A percentile compares a stretch with the other conserved stretches of the same genome.
phyloP scores from a whole-genome alignment of 1,140 invertebrate genomes.

The Orchesella cincta region DNA sequence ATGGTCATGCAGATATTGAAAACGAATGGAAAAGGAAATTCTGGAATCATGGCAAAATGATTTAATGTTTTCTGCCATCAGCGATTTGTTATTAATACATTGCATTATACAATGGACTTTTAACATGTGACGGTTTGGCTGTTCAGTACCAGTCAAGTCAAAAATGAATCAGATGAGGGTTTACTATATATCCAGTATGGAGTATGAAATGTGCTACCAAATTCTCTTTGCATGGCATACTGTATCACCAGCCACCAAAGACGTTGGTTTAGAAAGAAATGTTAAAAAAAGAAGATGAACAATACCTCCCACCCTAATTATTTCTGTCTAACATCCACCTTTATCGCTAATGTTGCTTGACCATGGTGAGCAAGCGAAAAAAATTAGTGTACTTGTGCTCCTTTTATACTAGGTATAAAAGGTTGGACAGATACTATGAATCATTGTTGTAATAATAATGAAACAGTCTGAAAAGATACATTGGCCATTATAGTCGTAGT shows the following conservation, averaged over 20 bases:
- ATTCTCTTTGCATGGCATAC: background rate
- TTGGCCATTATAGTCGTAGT: background rate
- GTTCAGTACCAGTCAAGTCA: too few relatives aligned
- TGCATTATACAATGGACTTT: background rate
- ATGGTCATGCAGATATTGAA: conserved; percentile 1
- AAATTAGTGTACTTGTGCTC: too few relatives aligned
- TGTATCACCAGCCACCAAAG: background rate
- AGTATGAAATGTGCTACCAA: background rate
- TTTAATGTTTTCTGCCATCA: conserved; percentile 19
- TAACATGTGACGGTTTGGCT: too few relatives aligned
- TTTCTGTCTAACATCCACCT: background rate
- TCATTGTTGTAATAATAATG: background rate
- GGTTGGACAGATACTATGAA: background rate
- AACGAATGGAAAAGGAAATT: conserved; percentile 15
- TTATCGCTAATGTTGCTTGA: too few relatives aligned
- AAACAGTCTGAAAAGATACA: too few relatives aligned
- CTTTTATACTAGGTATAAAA: background rate
- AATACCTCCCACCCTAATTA: conserved; percentile 29
- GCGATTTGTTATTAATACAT: conserved; percentile 10
- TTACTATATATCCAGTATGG: too few relatives aligned
- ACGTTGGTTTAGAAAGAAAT: too few relatives aligned
- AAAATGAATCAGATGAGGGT: too few relatives aligned
- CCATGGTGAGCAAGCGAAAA: too few relatives aligned
- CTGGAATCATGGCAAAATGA: conserved; percentile 1
- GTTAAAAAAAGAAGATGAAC: conserved; percentile 10